Evolutionary conservation across 2,888 invertebrate genomes (phyloP).

Genomic region (Ferdinandea cuprea): DNA sequence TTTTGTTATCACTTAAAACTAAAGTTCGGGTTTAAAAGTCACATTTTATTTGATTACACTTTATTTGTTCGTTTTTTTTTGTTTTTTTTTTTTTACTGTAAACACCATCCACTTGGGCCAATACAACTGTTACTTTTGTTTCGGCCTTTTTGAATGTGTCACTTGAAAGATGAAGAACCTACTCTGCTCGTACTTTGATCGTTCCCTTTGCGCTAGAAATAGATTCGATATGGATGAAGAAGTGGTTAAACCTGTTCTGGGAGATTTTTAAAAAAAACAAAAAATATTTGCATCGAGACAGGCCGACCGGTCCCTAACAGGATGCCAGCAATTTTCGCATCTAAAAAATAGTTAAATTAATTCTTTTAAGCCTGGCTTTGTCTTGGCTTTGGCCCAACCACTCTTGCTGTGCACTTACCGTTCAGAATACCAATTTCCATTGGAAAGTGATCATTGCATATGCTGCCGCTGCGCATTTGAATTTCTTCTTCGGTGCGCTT

Average conservation of each 20-base stretch:
- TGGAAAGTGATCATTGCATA: constrained; percentile 70
- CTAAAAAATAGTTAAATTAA: constrained; percentile 31
- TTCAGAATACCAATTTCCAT: constrained; percentile 59
- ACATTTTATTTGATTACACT: neutral
- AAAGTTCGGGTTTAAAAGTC: constrained; percentile 12
- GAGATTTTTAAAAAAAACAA: constrained; percentile 21
- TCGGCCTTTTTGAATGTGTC: neutral
- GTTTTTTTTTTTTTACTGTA: neutral
- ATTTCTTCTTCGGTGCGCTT: constrained; percentile 61
- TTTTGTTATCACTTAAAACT: constrained; percentile 1
- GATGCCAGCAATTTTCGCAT: constrained; percentile 37
- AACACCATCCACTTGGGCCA: neutral
- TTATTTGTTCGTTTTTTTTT: neutral
- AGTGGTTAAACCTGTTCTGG: constrained; percentile 55
- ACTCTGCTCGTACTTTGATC: neutral
- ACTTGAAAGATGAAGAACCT: neutral
- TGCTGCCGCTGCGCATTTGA: constrained; percentile 41
- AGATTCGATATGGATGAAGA: constrained; percentile 26
- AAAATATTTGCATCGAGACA: constrained; percentile 16
- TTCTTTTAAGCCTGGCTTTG: constrained; percentile 26
- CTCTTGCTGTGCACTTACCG: constrained; percentile 24
- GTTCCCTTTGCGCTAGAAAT: constrained; percentile 22
- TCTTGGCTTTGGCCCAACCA: constrained; percentile 15
- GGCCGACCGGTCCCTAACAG: constrained; percentile 49
- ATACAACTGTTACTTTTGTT: constrained; percentile 19